phyloP scores from a whole-genome alignment of 2,797 vertebrate species.

The Otolemur crassicaudatus region DNA sequence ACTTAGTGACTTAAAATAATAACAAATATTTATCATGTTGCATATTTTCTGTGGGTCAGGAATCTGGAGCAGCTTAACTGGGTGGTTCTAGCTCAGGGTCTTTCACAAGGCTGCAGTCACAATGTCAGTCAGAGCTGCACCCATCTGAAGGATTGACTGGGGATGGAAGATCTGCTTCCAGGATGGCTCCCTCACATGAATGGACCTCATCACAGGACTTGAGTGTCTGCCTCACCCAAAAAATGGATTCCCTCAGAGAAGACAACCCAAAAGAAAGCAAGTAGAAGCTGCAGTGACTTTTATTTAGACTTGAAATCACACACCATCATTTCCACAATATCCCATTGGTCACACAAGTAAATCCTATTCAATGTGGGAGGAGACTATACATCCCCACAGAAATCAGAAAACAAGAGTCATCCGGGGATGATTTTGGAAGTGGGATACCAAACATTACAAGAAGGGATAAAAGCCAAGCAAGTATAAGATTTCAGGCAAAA shows the following conservation, averaged over 20 bases:
- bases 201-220: background rate
- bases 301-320: background rate
- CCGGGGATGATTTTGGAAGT: background rate
- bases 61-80: background rate
- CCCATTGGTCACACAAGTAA: background rate
- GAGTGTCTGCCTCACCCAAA: background rate
- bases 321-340: background rate
- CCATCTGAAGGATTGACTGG: background rate
- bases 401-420: background rate
- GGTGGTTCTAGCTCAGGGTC: background rate
- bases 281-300: background rate
- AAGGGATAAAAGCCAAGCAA: background rate
- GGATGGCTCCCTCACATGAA: background rate
- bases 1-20: conserved; percentile 36
- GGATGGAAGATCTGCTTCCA: background rate
- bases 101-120: background rate
- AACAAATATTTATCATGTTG: background rate
- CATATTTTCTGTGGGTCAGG: background rate
- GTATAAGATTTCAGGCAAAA: background rate
- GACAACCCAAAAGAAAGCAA: background rate
- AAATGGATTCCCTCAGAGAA: background rate
- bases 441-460: background rate
- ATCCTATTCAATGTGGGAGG: background rate
- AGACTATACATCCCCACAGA: background rate
- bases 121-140: background rate